Conservation (phyloP, 2,113 vertebrate genomes). For the Ceyx margarethae region DNA sequence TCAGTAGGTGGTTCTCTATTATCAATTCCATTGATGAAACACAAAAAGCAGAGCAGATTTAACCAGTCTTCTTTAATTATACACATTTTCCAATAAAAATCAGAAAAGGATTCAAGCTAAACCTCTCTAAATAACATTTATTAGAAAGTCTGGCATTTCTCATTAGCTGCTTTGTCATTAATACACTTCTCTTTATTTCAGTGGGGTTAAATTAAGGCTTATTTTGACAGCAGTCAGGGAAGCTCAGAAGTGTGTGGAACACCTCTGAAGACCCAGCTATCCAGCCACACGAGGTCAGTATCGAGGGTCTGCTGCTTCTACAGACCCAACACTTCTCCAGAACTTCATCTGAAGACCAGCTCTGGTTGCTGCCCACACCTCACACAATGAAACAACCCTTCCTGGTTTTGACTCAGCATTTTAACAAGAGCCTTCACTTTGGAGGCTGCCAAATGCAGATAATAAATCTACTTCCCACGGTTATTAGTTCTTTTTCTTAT, state of each 20-base stretch:
- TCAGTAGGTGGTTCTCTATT: not conserved
- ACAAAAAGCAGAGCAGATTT: not conserved
- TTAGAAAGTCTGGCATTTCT: slow-evolving; percentile 18
- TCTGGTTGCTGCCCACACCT: not conserved
- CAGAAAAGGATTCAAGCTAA: slow-evolving; percentile 15
- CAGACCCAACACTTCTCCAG: not conserved
- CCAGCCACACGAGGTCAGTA: not conserved
- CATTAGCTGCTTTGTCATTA: slow-evolving; percentile 5
- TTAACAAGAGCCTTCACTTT: not conserved
- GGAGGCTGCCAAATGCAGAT: not conserved
- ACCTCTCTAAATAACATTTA: not conserved
- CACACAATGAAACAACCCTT: not conserved
- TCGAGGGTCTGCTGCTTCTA: not conserved
- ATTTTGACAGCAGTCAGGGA: not conserved
- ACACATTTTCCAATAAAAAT: not conserved
- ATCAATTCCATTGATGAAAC: not conserved
- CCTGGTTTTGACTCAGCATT: not conserved
- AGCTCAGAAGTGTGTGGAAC: not conserved
- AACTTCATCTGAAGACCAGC: not conserved
- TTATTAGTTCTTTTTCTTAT: not conserved
- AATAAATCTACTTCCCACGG: not conserved
- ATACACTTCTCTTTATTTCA: not conserved
- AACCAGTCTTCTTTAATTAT: slow-evolving; percentile 1
- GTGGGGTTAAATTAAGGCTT: not conserved
- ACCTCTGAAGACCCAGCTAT: not conserved